Base-by-base conservation (phyloP, 2,113 vertebrate genomes). In the Hyla sarda region DNA sequence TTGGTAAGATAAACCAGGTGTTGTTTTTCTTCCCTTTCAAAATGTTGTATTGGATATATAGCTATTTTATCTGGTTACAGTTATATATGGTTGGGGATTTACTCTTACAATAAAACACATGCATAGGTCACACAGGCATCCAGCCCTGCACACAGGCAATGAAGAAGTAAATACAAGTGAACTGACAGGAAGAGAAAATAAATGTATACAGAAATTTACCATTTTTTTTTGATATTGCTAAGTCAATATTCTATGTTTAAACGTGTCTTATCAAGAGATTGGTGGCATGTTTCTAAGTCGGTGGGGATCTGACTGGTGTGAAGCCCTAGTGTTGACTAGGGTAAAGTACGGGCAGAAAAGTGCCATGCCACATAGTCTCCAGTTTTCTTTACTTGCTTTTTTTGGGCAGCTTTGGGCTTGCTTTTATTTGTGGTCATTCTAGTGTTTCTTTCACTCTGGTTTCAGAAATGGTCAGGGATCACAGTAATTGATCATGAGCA, bases 1-100 rank as follows among this genome's bases (percentile, higher is more conserved):
- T 69, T 69, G 67, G 62, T 69, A 69, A 82, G 80, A 82, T 69
- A 82, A 82, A 69, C 60, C 80, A 82, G 80, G 80, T 82, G 62
- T 48, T 69, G 25, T 52, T 82, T 82, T 30, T 81, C 37, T 56
- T 37, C 32, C 32, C 21, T 25, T 65, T 45, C 37, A 62, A 5
- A 45, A 47, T 65, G 34, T 80, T 81, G 47, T 30, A 32, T 21
- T 52, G 32, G 32, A 79, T 56, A n/a, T n/a, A 48, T 79, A 79
- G 32, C 21, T 41, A 7, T 60, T 58, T 58, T 79, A 56, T 41
- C 77, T 79, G 52, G 32, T 60, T 60, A 60, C 52, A 60, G 54
- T 58, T 79, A 76, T 76, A 32, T 76, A 76, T 30, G 48, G 74
- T 76, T 25, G 28, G 17, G 74, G 47, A 54, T 76, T 76, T 76